phyloP scores from a whole-genome alignment of 2,797 vertebrate species.

The Acipenser transmontanus region DNA sequence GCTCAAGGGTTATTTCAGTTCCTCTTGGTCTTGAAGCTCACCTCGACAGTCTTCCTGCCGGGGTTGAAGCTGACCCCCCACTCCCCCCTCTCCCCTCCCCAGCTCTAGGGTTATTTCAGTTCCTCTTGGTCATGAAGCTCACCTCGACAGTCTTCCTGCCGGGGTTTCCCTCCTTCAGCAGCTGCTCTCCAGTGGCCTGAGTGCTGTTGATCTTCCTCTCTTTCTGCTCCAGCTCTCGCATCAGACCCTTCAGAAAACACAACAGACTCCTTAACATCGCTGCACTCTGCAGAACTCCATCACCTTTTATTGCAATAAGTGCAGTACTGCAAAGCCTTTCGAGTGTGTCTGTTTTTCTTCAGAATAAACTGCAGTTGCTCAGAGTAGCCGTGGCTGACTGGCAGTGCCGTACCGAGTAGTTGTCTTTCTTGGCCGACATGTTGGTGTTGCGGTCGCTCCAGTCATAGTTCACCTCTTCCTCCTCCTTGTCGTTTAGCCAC shows the following conservation, averaged over 20 bases:
- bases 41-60: constrained; percentile 78
- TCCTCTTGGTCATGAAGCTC: constrained; percentile 10
- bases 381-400: too few relatives aligned
- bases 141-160: constrained; percentile 82
- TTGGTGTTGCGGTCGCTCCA: constrained; percentile 86
- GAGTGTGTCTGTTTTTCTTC: too few relatives aligned
- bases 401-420: constrained; percentile 73
- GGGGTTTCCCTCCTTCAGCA: constrained; percentile 80
- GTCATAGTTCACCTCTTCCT: constrained; percentile 88
- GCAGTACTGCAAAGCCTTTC: too few relatives aligned
- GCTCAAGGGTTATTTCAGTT: too few relatives aligned
- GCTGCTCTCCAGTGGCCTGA: constrained; percentile 69
- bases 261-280: not conserved
- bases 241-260: constrained; percentile 62
- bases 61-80: constrained; percentile 51
- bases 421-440: constrained; percentile 87
- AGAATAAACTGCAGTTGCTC: too few relatives aligned
- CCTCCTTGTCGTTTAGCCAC: constrained; percentile 91
- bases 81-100: constrained; percentile 65
- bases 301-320: too few relatives aligned
- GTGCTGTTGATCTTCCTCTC: constrained; percentile 82
- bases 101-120: too few relatives aligned
- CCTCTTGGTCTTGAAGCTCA: constrained; percentile 31
- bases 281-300: too few relatives aligned
- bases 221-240: constrained; percentile 83